Percentiles rank a stretch among this genome's conserved stretches.
These are phyloP conservation scores for Zaprionus bogoriensis DNA, from an alignment of 2,888 invertebrate genomes.

Conservation along the genomic window DNA sequence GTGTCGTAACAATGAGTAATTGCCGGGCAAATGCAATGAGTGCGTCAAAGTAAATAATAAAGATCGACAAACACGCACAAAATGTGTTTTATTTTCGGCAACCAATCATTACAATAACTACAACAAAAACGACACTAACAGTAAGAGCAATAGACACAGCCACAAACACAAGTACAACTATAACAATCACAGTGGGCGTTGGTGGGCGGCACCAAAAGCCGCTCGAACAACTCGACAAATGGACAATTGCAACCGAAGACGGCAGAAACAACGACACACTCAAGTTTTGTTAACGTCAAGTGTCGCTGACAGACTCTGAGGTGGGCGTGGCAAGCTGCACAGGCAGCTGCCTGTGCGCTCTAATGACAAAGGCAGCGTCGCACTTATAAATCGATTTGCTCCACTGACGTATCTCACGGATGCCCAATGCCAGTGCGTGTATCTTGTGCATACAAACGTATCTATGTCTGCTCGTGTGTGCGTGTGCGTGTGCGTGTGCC, in stretches of 20 bases:
- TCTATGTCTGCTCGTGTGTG: conserved; percentile 3
- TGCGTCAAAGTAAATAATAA: conserved; percentile 26
- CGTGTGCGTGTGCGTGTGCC: conserved; percentile 3
- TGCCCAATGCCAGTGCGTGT: conserved; percentile 45
- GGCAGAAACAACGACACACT: too few relatives aligned
- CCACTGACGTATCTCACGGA: conserved; percentile 44
- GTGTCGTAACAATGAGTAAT: conserved; percentile 39
- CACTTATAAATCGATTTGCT: conserved; percentile 59
- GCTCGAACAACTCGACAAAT: conserved; percentile 15
- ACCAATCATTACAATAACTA: not conserved
- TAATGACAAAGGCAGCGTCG: conserved; percentile 37
- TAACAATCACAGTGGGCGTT: too few relatives aligned
- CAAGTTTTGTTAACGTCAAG: conserved; percentile 8
- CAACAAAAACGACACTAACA: too few relatives aligned
- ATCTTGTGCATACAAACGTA: too few relatives aligned
- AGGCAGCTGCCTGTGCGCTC: conserved; percentile 30
- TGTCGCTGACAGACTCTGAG: conserved; percentile 24
- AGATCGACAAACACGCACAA: conserved; percentile 46
- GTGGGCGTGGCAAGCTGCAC: conserved; percentile 22
- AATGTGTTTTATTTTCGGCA: conserved; percentile 27
- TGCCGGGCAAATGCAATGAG: conserved; percentile 29
- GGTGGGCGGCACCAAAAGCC: conserved; percentile 15
- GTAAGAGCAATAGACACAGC: not conserved
- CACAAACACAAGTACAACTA: too few relatives aligned
- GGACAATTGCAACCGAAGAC: conserved; percentile 33